Base-by-base conservation (phyloP, 2,888 invertebrate genomes). In the Sphaerophoria rueppellii region DNA sequence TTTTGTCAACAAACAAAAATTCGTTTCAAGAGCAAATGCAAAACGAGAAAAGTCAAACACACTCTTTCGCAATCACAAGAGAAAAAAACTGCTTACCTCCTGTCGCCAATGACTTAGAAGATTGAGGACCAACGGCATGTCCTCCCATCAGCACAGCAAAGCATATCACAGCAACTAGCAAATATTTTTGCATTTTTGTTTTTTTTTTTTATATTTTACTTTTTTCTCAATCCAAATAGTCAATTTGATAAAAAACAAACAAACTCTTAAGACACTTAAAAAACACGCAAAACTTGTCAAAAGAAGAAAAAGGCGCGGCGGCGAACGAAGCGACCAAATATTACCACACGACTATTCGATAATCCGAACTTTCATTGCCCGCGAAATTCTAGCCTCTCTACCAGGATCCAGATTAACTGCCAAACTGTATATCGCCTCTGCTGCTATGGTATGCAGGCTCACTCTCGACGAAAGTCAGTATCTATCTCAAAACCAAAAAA, bases 101-200 rank as follows among this genome's bases (percentile, higher is more conserved):
- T 48, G 89, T 87, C 87, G 91, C 48, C 16, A 76, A 40, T 55
- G 87, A 65, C 58, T 89, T 88, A 74, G 88, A 89, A 60, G 88
- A 88, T 43, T 24, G 24, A 24, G 91, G 90, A 80, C 89, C 87
- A 16, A 90, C 90, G 77, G 89, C 87, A 58, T 89, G 88, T 72
- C 89, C 89, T 89, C 90, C 89, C 54, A 43, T 43, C 43, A 90
- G 87, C 88, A 91, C 87, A 87, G 91, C 91, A 88, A 91, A 86
- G 87, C 88, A 88, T 90, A 92, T 91, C 90, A 91, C 90, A 90
- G 91, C 88, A 87, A 90, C 88, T 81, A 90, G 87, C 40, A 90
- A 86, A 89, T 89, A 90, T 80, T 90, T 91, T 87, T 90, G 89
- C 91, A 91, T 91, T 87, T 88, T 89, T 24, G 24, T 24, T 1